Evolutionary conservation across 2,888 invertebrate species (phyloP), one percentile per base, ranked within the genome.

Genomic region (Serrognathus titanus): DNA sequence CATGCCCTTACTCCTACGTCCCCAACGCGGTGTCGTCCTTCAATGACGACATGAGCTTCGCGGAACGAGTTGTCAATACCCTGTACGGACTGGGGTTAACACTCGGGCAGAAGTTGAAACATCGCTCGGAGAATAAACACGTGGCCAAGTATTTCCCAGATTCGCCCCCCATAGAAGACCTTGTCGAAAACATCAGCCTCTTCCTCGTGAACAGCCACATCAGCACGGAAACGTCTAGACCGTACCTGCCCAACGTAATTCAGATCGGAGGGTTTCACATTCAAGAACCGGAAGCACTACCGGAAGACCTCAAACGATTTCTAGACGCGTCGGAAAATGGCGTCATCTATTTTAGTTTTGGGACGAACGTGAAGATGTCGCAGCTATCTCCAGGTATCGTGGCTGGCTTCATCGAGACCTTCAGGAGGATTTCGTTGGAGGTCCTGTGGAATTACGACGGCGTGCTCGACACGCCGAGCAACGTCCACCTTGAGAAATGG

Each of bases 361-460:
- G 71, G 1, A 63, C 64, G 2, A 67, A 67, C 53, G 55, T 66
- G 6, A 58, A 64, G 24, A 54, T 61, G 3, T 20, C 58, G 3
- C 52, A 49, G 6, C 48, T 71, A 3, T 52, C 63, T 1, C 46
- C 60, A 38, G 36, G 59, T 0, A 57, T 45, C 10, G 16, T 63
- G 0, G n/a, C 56, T 4, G 54, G 76, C 2, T 79, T 88, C 35
- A 71, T 83, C 3, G 81, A 82, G 55, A 81, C 81, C 1, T 82
- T 89, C 50, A 75, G 79, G 1, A 79, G 78, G 58, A 63, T 86
- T 0, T 82, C 84, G 53, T 83, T 85, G 58, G 82, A 80, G 9
- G 81, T 88, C 0, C 66, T 89, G 10, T 86, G 86, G 85, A 88
- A 88, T 75, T 88, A 84, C 82, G 79, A 80, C 0, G 78, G 82